These are phyloP conservation scores for Drosophila grimshawi DNA, from an alignment of 1,140 invertebrate species.

Conservation along the genomic window DNA sequence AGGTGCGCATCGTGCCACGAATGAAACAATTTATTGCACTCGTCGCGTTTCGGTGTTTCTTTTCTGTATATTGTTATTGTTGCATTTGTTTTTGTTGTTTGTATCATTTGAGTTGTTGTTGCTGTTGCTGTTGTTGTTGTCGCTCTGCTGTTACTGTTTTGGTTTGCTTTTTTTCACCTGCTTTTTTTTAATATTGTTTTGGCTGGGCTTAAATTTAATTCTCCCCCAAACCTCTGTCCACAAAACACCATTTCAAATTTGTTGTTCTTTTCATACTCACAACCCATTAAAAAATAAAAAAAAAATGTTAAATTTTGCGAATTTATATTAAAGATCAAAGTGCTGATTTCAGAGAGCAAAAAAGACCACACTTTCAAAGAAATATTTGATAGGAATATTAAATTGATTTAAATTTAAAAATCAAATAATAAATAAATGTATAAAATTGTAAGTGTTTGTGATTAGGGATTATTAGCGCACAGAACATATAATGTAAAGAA, in stretches of 20 bases:
- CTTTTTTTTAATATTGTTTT: conserved; percentile 24
- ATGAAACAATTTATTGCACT: conserved; percentile 79
- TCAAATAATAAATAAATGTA: no score
- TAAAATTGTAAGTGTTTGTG: no score
- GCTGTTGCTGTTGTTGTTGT: conserved; percentile 21
- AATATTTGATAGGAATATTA: no score
- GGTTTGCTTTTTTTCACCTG: no score
- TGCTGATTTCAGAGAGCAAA: no score
- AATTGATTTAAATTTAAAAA: no score
- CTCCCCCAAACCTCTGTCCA: conserved; percentile 40
- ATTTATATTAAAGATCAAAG: no score
- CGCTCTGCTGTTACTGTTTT: conserved; percentile 1
- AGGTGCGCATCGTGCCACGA: conserved; percentile 74
- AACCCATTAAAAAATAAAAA: no score
- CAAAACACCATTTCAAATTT: conserved; percentile 41
- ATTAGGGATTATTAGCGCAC: no score
- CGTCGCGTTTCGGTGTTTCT: conserved; percentile 44
- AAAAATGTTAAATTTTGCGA: no score
- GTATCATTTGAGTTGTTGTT: conserved; percentile 7
- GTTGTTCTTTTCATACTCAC: conserved; percentile 1
- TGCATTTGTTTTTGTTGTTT: not conserved
- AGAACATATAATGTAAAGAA: no score
- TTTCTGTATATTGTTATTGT: not conserved
- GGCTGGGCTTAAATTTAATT: conserved; percentile 71
- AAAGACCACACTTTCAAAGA: no score